These are phyloP conservation scores for Lithobates sylvaticus DNA, from an alignment of 2,797 vertebrate genomes.

Conservation along the genomic window DNA sequence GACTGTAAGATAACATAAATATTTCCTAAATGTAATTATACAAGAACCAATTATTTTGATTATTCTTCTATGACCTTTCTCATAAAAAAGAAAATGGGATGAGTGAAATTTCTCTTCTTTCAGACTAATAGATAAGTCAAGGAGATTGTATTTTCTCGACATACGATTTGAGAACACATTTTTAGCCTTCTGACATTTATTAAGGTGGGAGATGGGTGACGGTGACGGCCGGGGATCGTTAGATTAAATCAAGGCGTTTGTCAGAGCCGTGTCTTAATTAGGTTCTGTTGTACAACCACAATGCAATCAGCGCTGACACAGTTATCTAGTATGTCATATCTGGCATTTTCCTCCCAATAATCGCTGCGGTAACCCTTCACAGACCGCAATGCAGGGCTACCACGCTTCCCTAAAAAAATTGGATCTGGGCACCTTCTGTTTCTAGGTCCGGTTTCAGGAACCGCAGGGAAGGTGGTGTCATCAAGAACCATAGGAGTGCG, in stretches of 20 bases:
- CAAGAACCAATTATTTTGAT: background rate
- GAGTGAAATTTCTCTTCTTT: background rate
- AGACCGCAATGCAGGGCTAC: background rate
- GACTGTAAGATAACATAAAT: background rate
- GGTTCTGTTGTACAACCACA: slow-evolving; percentile 66
- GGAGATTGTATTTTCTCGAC: background rate
- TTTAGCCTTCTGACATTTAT: slow-evolving; percentile 46
- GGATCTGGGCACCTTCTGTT: too few relatives aligned
- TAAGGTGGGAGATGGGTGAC: background rate
- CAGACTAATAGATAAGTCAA: background rate
- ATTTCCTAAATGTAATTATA: background rate
- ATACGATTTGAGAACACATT: background rate
- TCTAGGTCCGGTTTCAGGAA: too few relatives aligned
- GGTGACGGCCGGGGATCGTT: slow-evolving; percentile 58
- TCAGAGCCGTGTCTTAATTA: slow-evolving; percentile 70
- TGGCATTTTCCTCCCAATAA: slow-evolving; percentile 30
- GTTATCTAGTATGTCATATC: slow-evolving; percentile 47
- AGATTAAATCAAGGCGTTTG: slow-evolving; percentile 69
- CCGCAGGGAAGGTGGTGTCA: too few relatives aligned
- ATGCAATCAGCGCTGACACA: slow-evolving; percentile 62
- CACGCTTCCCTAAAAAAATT: too few relatives aligned
- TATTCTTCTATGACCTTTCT: background rate
- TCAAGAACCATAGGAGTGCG: too few relatives aligned
- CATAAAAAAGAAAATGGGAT: background rate
- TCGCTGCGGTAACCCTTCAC: background rate